Percentiles rank a stretch among this genome's conserved stretches.
Evolutionary conservation across 2,888 invertebrate species (phyloP).

Genomic region (Drosophila pseudotakahashii): DNA sequence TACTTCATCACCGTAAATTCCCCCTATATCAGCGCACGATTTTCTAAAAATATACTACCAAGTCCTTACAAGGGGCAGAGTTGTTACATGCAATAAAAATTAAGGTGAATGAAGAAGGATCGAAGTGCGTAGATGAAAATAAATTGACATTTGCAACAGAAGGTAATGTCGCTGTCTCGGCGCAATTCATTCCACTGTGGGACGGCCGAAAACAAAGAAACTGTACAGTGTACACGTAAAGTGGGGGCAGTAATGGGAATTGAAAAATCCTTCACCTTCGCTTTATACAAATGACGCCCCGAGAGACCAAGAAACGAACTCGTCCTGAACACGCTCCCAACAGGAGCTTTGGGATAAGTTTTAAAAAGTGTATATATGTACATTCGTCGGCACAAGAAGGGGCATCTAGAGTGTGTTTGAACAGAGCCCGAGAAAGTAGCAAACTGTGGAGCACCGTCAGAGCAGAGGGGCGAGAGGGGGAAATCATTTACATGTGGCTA

Average conservation of each 20-base stretch:
- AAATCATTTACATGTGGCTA: slow-evolving; percentile 78
- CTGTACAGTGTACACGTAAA: slow-evolving; percentile 23
- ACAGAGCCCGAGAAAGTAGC: slow-evolving; percentile 65
- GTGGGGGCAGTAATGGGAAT: slow-evolving; percentile 51
- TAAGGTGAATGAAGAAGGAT: slow-evolving; percentile 74
- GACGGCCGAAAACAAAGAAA: slow-evolving; percentile 35
- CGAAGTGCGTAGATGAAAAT: slow-evolving; percentile 64
- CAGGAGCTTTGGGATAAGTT: slow-evolving; percentile 41
- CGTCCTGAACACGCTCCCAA: slow-evolving; percentile 53
- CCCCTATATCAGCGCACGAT: not conserved
- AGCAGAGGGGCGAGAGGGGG: slow-evolving; percentile 42
- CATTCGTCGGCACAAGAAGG: slow-evolving; percentile 44
- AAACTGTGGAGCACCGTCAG: slow-evolving; percentile 8
- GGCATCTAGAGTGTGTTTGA: slow-evolving; percentile 55
- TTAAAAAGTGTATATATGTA: slow-evolving; percentile 31
- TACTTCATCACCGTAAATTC: not conserved
- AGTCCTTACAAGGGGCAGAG: not conserved
- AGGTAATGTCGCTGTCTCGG: slow-evolving; percentile 2
- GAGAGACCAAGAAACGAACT: slow-evolving; percentile 62
- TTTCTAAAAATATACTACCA: not conserved
- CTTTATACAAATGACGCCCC: slow-evolving; percentile 82
- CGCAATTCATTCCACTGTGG: slow-evolving; percentile 18
- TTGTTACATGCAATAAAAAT: slow-evolving; percentile 77
- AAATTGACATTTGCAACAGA: slow-evolving; percentile 47
- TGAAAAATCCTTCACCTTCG: slow-evolving; percentile 81